Evolutionary conservation across 2,888 invertebrate genomes (phyloP).

Genomic region (Apamea crenata): DNA sequence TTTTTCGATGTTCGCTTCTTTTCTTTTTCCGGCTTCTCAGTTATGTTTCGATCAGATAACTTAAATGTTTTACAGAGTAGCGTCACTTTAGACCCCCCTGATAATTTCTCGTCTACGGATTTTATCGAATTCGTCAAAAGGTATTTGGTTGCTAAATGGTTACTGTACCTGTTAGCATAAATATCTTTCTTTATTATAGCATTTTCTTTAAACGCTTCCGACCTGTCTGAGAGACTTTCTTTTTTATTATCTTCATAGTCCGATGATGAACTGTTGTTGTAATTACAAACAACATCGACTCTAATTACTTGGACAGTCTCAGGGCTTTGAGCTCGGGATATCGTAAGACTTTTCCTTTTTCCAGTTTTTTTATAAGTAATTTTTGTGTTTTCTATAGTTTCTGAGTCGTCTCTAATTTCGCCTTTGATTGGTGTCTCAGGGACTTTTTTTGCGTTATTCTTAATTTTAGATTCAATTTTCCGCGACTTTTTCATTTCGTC

Average conservation of each 20-base stretch:
- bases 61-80: conserved; percentile 87
- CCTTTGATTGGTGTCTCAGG: conserved; percentile 60
- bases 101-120: conserved; percentile 82
- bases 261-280: conserved; percentile 72
- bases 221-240: conserved; percentile 48
- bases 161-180: conserved; percentile 79
- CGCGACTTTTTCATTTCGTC: conserved; percentile 68
- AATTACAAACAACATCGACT: conserved; percentile 87
- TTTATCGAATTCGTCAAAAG: conserved; percentile 84
- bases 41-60: conserved; percentile 76
- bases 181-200: conserved; percentile 73
- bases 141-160: conserved; percentile 81
- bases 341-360: conserved; percentile 85
- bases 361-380: conserved; percentile 80
- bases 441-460: conserved; percentile 61
- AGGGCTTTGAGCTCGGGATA: conserved; percentile 85
- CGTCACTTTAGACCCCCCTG: conserved; percentile 85
- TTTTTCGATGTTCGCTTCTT: conserved; percentile 49
- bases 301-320: conserved; percentile 88
- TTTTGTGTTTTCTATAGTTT: conserved; percentile 75
- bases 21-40: conserved; percentile 61
- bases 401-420: conserved; percentile 60
- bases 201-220: conserved; percentile 65
- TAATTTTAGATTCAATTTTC: conserved; percentile 67
- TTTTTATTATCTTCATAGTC: conserved; percentile 76